Base-by-base conservation (phyloP, 2,113 vertebrate species). In the Lanius collurio region DNA sequence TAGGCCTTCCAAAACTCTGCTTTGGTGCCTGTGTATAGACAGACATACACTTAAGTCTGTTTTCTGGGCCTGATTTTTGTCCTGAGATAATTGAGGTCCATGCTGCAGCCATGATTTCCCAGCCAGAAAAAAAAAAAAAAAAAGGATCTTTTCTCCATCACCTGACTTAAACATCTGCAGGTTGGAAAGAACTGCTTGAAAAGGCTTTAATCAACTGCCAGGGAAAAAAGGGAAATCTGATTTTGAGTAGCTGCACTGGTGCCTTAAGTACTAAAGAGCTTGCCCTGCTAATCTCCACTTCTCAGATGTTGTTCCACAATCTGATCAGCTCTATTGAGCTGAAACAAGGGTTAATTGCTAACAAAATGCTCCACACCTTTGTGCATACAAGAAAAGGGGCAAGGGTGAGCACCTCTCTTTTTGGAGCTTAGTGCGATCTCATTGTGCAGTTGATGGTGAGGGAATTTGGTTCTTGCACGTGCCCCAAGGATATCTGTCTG, bases 261-360 rank as follows among this genome's bases (percentile, higher is more conserved):
- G 53, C 30, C 22, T 92, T 65, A 87, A 57, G 74, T 77, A 77
- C 69, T 74, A 65, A 90, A 92, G 88, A 89, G 49, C 75, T 33
- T 53, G 76, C 42, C 71, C 69, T 74, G 64, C 64, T 96, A 93
- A 94, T 95, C 91, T 92, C 78, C 60, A 41, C 67, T 85, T 89
- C 73, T 95, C 87, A 94, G 64, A 91, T 94, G 73, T 92, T 84
- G 55, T 94, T 93, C 55, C 59, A 94, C 89, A 95, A 93, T 92
- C 93, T 85, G 87, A 96, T 97, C 93, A 92, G 63, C 55, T 63
- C 55, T 71, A 87, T 73, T 79, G 94, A 96, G 56, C 67, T 87
- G 89, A 84, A 94, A 65, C 28, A 92, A 74, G 87, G 89, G 96
- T 97, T 97, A 97, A 97, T 97, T 94, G 83, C 70, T 47, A 21